These are phyloP conservation scores for Baronia brevicornis DNA, from an alignment of 2,888 invertebrate species.

Conservation along the genomic window DNA sequence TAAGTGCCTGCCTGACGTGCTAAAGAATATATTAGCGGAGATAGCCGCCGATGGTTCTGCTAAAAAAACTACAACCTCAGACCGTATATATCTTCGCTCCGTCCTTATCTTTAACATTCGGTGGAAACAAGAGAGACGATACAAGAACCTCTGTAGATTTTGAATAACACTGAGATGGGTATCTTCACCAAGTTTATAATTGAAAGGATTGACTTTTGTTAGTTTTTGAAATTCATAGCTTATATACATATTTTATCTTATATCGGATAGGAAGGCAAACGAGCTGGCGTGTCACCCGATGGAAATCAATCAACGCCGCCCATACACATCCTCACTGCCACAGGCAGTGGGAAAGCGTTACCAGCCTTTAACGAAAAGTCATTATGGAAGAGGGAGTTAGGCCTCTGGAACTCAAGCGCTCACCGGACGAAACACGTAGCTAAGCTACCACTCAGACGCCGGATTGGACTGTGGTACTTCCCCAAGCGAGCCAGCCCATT, in stretches of 20 bases:
- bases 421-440: too few relatives aligned
- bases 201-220: neutral
- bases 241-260: neutral
- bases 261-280: too few relatives aligned
- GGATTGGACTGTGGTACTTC: too few relatives aligned
- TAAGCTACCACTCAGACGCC: too few relatives aligned
- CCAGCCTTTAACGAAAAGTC: too few relatives aligned
- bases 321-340: too few relatives aligned
- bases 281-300: too few relatives aligned
- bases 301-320: too few relatives aligned
- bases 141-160: constrained; percentile 8
- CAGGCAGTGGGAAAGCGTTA: too few relatives aligned
- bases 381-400: too few relatives aligned
- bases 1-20: constrained; percentile 44
- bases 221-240: neutral
- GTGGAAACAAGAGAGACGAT: neutral
- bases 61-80: constrained; percentile 10
- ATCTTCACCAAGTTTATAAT: constrained; percentile 8
- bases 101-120: neutral
- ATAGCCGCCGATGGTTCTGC: constrained; percentile 21
- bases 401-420: too few relatives aligned
- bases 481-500: too few relatives aligned
- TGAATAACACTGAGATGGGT: constrained; percentile 6
- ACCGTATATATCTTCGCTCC: constrained; percentile 2
- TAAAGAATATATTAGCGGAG: constrained; percentile 49